Conservation (phyloP, 2,113 vertebrate genomes). For the Cyprinus carpio region DNA sequence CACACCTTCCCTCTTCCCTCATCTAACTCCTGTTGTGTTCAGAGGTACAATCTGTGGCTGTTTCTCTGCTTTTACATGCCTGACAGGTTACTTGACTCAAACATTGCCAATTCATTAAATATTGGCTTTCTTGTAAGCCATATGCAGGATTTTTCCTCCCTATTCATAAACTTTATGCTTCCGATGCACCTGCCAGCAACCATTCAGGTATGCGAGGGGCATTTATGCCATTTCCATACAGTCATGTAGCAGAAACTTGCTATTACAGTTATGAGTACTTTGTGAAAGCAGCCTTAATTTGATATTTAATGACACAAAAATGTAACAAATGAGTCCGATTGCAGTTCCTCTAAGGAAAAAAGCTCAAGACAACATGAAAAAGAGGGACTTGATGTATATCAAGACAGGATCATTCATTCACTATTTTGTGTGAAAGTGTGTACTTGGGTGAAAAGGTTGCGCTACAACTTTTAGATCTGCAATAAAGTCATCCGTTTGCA, state of each 20-base stretch:
- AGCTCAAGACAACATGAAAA: not conserved
- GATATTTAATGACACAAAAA: not conserved
- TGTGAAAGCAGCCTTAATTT: not conserved
- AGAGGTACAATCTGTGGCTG: not conserved
- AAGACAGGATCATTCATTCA: not conserved
- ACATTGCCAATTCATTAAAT: not conserved
- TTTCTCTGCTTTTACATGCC: not conserved
- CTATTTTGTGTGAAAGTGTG: not conserved
- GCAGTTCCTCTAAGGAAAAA: not conserved
- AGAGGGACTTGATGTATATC: not conserved
- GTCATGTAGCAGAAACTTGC: not conserved
- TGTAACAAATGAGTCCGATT: not conserved
- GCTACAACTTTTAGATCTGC: not conserved
- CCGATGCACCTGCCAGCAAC: not conserved
- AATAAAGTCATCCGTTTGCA: not conserved
- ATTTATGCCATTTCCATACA: not conserved
- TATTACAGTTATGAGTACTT: not conserved
- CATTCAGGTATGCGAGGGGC: not conserved
- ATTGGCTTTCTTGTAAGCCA: too few species aligned
- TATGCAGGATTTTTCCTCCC: not conserved
- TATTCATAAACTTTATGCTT: not conserved
- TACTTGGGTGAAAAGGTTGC: not conserved
- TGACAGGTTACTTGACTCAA: not conserved
- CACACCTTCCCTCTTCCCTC: not conserved
- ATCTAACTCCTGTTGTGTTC: not conserved